Evolutionary conservation across 2,888 invertebrate genomes (phyloP), one percentile per base, ranked within the genome.

Genomic region (Ophion ellenae): DNA sequence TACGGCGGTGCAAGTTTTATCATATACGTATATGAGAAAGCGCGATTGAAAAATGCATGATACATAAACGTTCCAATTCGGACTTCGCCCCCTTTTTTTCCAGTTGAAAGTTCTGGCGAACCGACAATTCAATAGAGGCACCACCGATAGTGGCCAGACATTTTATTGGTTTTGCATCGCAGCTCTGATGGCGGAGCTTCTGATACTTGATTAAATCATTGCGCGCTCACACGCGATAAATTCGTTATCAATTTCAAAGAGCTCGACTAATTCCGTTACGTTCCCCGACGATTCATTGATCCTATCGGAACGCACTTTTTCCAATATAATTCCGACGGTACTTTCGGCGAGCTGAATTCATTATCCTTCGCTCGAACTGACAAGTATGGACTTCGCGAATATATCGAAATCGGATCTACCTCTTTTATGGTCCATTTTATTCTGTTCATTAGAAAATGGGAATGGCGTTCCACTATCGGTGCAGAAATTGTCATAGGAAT

Each of bases 151-250:
- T 36, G 76, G 64, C 63, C 57, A 64, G 77, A 82, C 74, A 67
- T 81, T 73, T 84, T 64, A 71, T 80, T 66, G 17, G 20, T 74
- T 45, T 76, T 81, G 47, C 20, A 64, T 76, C 61, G 40, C 47
- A 24, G 4, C 11, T 76, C 59, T 69, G 66, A 76, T 61, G 53
- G 70, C 63, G 59, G 32, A 63, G 63, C 69, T n/a, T 24, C 81
- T 20, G 59, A 47, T 59, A 66, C 69, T 76, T 75, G 36, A 70
- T 67, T 67, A 40, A 20, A 57, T 76, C 40, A 73, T 28, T 53
- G 24, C 20, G n/a, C 11, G 24, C 78, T 70, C 75, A 17, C 14
- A 45, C 40, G 14, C 64, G 59, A 76, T 84, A 84, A 84, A 80
- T 84, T 71, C 59, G 59, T 67, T 66, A 77, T 57, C 40, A 36